Evolutionary conservation across 2,113 vertebrate species (phyloP).

Genomic region (Shinisaurus crocodilurus): DNA sequence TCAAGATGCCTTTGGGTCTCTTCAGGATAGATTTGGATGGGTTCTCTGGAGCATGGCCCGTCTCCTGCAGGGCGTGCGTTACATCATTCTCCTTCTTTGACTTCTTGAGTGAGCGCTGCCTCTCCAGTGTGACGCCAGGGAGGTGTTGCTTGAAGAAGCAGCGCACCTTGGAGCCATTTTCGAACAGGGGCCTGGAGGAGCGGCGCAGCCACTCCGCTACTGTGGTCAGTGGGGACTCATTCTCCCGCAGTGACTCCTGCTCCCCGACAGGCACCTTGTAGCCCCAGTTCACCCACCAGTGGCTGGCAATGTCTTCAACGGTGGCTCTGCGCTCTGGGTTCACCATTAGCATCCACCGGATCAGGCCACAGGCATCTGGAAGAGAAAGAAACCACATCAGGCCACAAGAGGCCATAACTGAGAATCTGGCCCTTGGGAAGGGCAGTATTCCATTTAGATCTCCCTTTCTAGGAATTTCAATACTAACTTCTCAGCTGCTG

Average conservation of each 20-base stretch:
- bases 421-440: not conserved
- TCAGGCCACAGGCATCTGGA: constrained; percentile 93
- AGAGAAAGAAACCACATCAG: not conserved
- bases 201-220: constrained; percentile 90
- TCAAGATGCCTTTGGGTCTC: constrained; percentile 91
- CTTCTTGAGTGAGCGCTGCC: constrained; percentile 92
- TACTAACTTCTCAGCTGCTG: not conserved
- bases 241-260: constrained; percentile 71
- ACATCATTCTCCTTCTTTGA: constrained; percentile 94
- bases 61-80: constrained; percentile 80
- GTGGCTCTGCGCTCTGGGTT: constrained; percentile 94
- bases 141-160: constrained; percentile 89
- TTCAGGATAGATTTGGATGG: constrained; percentile 74
- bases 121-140: constrained; percentile 68
- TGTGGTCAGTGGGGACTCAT: constrained; percentile 72
- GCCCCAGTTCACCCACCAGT: constrained; percentile 99
- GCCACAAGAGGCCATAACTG: not conserved
- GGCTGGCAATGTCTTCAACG: constrained; percentile 91
- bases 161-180: constrained; percentile 91
- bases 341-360: constrained; percentile 98
- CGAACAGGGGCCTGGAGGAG: constrained; percentile 90
- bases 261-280: constrained; percentile 81
- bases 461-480: not conserved
- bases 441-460: not conserved
- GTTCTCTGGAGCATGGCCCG: constrained; percentile 24